Evolutionary conservation across 2,888 invertebrate genomes (phyloP).

Genomic region (Leptarthrus brevirostris): DNA sequence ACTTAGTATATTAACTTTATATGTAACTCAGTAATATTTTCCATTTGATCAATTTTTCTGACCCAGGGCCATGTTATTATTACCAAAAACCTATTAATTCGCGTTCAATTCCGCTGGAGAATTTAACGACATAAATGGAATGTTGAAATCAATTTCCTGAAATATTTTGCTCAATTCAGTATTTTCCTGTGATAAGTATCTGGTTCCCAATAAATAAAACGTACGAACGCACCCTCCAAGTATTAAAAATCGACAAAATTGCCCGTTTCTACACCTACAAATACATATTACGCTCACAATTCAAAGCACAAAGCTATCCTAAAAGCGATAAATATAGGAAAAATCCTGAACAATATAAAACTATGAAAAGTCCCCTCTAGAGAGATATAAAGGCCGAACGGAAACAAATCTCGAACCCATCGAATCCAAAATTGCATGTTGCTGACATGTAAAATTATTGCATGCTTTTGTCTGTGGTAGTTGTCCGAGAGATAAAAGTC

Average conservation of each 20-base stretch:
- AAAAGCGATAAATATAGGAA: conserved; percentile 1
- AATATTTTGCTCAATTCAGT: conserved; percentile 17
- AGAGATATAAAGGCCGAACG: conserved; percentile 10
- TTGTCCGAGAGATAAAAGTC: not conserved
- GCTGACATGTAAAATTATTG: conserved; percentile 25
- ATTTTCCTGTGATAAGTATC: conserved; percentile 27
- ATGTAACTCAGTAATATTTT: too few relatives aligned
- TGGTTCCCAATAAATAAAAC: not conserved
- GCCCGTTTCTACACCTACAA: not conserved
- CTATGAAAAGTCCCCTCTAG: not conserved
- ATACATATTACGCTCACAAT: not conserved
- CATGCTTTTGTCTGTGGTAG: not conserved
- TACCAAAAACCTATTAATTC: conserved; percentile 19
- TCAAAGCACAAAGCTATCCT: not conserved
- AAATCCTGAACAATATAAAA: not conserved
- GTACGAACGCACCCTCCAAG: too few relatives aligned
- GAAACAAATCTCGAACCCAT: conserved; percentile 25
- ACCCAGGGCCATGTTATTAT: too few relatives aligned
- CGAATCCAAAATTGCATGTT: conserved; percentile 28
- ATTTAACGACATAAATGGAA: conserved; percentile 25
- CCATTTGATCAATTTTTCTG: too few relatives aligned
- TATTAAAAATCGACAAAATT: too few relatives aligned
- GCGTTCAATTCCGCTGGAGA: conserved; percentile 6
- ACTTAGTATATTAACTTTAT: too few relatives aligned
- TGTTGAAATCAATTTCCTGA: conserved; percentile 33